Conservation (phyloP, 2,797 vertebrate genomes). For the Forpus xanthops region DNA sequence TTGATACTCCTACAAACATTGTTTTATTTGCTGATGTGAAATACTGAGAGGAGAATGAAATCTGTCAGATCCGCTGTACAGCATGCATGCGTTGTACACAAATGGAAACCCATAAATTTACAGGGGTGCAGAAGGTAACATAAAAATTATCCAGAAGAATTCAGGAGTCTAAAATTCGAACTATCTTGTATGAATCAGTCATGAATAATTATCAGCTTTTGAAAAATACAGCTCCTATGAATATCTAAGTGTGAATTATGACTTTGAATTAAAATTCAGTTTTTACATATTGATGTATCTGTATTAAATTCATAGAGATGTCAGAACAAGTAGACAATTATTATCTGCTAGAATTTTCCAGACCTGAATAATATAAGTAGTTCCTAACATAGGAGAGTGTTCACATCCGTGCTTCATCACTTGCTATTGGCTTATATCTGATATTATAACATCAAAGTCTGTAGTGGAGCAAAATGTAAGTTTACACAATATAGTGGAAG, state of each 20-base stretch:
- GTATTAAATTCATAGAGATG: slow-evolving; percentile 27
- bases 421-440: background rate
- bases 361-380: background rate
- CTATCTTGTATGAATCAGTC: background rate
- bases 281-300: slow-evolving; percentile 1
- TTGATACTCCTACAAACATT: background rate
- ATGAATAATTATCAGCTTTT: slow-evolving; percentile 4
- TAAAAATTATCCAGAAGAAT: background rate
- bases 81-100: rapidly evolving
- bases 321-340: slow-evolving; percentile 11
- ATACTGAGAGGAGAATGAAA: background rate
- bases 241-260: background rate
- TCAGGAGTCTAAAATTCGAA: background rate
- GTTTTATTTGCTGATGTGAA: background rate
- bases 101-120: background rate
- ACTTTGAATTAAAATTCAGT: background rate
- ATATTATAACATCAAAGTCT: background rate
- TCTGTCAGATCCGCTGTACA: background rate
- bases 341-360: background rate
- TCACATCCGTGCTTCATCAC: background rate
- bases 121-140: background rate
- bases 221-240: background rate
- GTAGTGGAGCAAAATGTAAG: background rate
- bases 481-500: background rate
- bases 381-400: background rate